phyloP scores from a whole-genome alignment of 1,140 invertebrate genomes.

The Teleopsis dalmanni region DNA sequence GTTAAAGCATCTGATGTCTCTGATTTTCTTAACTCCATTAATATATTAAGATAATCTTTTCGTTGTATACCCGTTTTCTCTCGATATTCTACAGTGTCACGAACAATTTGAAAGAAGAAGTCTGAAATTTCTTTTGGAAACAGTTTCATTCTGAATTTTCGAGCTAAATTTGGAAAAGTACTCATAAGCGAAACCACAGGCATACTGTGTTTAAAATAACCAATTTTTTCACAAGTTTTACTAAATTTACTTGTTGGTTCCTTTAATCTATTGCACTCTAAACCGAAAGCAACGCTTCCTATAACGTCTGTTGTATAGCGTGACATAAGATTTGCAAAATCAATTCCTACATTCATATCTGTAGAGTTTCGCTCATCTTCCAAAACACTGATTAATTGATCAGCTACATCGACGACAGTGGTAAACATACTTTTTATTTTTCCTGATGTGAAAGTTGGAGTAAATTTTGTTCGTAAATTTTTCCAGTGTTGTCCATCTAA shows the following conservation, averaged over 20 bases:
- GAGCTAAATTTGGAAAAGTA: slow-evolving; percentile 21
- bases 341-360: slow-evolving; percentile 22
- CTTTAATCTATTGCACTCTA: slow-evolving; percentile 5
- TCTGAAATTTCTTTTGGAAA: slow-evolving; percentile 41
- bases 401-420: slow-evolving; percentile 43
- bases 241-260: too few species aligned
- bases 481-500: slow-evolving; percentile 52
- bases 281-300: slow-evolving; percentile 23
- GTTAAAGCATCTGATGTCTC: slow-evolving; percentile 26
- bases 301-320: slow-evolving; percentile 57
- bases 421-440: slow-evolving; percentile 56
- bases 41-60: slow-evolving; percentile 16
- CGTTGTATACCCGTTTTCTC: slow-evolving; percentile 43
- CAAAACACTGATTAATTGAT: slow-evolving; percentile 18
- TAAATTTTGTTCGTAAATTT: slow-evolving; percentile 51
- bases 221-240: too few species aligned
- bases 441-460: slow-evolving; percentile 50
- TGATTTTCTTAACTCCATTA: slow-evolving; percentile 19
- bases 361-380: slow-evolving; percentile 15
- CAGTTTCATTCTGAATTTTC: slow-evolving; percentile 26
- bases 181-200: slow-evolving; percentile 18
- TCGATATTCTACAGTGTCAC: slow-evolving; percentile 46
- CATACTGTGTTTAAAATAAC: slow-evolving; percentile 17
- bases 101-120: slow-evolving; percentile 46
- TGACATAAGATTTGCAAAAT: not conserved